Evolutionary conservation across 2,113 vertebrate species (phyloP), one percentile per base, ranked within the genome.

Genomic region (Hemicordylus capensis): DNA sequence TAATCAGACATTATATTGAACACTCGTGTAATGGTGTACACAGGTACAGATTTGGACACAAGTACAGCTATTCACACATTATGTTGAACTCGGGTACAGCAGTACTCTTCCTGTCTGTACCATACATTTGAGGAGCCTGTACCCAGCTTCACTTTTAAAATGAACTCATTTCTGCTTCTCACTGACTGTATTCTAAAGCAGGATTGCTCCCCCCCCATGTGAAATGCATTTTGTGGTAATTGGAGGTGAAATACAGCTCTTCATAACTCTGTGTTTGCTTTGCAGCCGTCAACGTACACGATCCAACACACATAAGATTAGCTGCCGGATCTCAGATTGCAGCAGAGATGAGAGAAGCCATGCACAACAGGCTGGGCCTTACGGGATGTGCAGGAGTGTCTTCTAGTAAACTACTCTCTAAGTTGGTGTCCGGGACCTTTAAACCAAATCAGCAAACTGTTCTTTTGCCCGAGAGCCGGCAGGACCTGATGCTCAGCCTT

Each of bases 381-480:
- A 98, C 98, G 0, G 96, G 97, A 80, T 98, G 97, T 9, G 97
- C 97, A 12, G 98, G 98, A 37, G 91, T 99, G 1, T 97, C 98
- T 59, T 91, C 95, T 3, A 99, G 96, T 88, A 99, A 99, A 80
- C 85, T 99, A 1, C 78, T 98, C 80, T 95, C 98, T 78, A 99
- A 99, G 90, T 94, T 99, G 80, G 97, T 98, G 58, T 97, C 97
- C 2, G 98, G 98, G 2, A 89, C 94, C 39, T 98, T 98, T 87
- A 98, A 98, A 92, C 98, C 98, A 73, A 98, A 99, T 88, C 98
- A 99, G 42, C 98, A 99, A 93, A 98, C 97, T 0, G 90, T 97
- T 17, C 95, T 99, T 42, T 84, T 99, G 56, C 97, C 97, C 1
- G 96, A 97, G 73, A 97, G 97, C 80, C 85, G 91, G 69, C 84